Evolutionary conservation across 1,140 invertebrate species (phyloP).

Genomic region (Tribolium castaneum): DNA sequence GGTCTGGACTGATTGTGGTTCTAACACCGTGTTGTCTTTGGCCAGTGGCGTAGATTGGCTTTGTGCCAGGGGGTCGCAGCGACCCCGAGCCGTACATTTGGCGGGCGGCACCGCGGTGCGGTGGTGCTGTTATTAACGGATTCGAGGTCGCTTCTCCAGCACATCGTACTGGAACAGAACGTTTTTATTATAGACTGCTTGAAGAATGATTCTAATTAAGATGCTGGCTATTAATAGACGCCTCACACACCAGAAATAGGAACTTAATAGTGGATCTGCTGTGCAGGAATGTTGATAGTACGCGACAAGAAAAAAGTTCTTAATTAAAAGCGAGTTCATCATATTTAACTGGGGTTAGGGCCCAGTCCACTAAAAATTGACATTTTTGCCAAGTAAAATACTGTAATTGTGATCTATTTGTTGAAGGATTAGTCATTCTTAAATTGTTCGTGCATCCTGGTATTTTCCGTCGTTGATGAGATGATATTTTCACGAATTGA

Average conservation of each 20-base stretch:
- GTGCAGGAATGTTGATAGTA: not conserved
- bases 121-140: conserved; percentile 46
- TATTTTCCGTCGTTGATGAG: not conserved
- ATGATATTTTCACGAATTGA: not conserved
- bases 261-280: not conserved
- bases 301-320: not conserved
- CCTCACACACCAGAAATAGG: not conserved
- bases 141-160: conserved; percentile 38
- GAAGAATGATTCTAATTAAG: not conserved
- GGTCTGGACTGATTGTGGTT: conserved; percentile 52
- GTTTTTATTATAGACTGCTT: not conserved
- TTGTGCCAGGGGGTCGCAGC: conserved; percentile 63
- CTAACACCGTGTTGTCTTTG: conserved; percentile 54
- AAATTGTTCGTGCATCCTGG: not conserved
- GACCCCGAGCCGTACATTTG: conserved; percentile 71
- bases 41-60: conserved; percentile 51
- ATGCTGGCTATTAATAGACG: not conserved
- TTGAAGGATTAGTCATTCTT: not conserved
- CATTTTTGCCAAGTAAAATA: not conserved
- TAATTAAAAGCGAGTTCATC: not conserved
- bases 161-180: conserved; percentile 46
- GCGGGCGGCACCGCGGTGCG: conserved; percentile 68
- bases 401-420: not conserved
- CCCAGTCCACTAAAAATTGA: not conserved
- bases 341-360: not conserved